Evolutionary conservation across 2,113 vertebrate genomes (phyloP), one percentile per base, ranked within the genome.

Genomic region (Brachirus orientalis): DNA sequence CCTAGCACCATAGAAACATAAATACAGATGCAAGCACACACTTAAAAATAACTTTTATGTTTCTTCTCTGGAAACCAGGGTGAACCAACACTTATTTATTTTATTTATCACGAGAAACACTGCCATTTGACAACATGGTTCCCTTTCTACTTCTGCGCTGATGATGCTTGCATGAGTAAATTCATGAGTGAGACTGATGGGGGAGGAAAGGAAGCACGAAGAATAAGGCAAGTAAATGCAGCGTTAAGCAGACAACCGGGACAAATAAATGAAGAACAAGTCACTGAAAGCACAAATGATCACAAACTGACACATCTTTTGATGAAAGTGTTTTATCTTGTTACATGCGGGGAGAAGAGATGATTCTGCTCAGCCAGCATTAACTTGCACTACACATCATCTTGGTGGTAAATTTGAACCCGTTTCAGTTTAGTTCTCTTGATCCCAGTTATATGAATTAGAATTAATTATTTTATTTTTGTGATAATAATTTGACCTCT

Each of bases 101-200:
- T 16, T 87, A 80, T 77, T 82, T 81, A 79, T 69, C 13, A 13
- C 0, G 22, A 77, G 65, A 75, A 66, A 44, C 74, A 55, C 18
- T 58, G 38, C 44, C 48, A 72, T 70, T 75, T 75, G 74, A 63
- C 72, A 85, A 77, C 69, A 77, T 13, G 69, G 35, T 61, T 79
- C 69, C 28, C 22, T 78, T 68, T 76, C 45, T 80, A 84, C 84
- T 83, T 85, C 77, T 68, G 46, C 69, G 56, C 83, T 62, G 66
- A 87, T 75, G 65, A 82, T 84, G 69, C 78, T 74, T 48, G 58
- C 60, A 86, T 90, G 79, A 88, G 87, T 87, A 69, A 33, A 90
- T 90, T 72, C 71, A 90, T 84, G 81, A 90, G 73, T 33, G 56
- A 71, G 43, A 67, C 46, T 28, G 69, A 79, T 40, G 54, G 11